Evolutionary conservation across 2,888 invertebrate genomes (phyloP).

Genomic region (Phyllotreta cruciferae): DNA sequence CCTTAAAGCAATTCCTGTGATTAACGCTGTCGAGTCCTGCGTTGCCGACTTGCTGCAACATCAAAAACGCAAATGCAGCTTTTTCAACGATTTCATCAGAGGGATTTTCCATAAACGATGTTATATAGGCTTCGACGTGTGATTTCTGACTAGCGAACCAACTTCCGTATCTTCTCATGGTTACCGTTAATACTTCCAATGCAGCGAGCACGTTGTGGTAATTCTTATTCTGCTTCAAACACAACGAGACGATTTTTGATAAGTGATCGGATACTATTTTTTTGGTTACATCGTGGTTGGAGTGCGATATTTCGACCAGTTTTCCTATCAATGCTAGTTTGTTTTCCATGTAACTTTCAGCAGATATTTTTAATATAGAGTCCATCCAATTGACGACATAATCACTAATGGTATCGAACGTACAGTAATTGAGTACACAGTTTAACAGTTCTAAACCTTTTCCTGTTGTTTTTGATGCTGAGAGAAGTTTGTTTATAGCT

Average conservation of each 20-base stretch:
- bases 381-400: conserved; percentile 42
- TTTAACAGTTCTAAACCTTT: conserved; percentile 44
- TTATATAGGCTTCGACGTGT: conserved; percentile 41
- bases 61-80: conserved; percentile 42
- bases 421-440: conserved; percentile 37
- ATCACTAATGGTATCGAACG: conserved; percentile 33
- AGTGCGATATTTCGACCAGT: conserved; percentile 39
- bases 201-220: conserved; percentile 37
- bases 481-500: conserved; percentile 41
- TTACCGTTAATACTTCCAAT: conserved; percentile 37
- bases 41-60: conserved; percentile 44
- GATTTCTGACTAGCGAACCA: conserved; percentile 42
- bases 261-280: conserved; percentile 44
- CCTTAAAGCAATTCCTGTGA: conserved; percentile 42
- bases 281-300: conserved; percentile 44
- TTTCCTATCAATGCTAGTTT: conserved; percentile 37
- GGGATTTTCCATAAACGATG: conserved; percentile 40
- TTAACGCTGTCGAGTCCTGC: conserved; percentile 44
- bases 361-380: conserved; percentile 40
- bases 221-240: conserved; percentile 36
- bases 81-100: conserved; percentile 36
- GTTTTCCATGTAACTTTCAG: conserved; percentile 41
- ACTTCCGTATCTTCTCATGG: conserved; percentile 42
- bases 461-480: conserved; percentile 38
- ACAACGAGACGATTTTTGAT: conserved; percentile 44